A percentile compares a stretch with the other conserved stretches of the same genome.
These are phyloP conservation scores for Microcaecilia unicolor DNA, from an alignment of 2,797 vertebrate genomes.

Conservation along the genomic window DNA sequence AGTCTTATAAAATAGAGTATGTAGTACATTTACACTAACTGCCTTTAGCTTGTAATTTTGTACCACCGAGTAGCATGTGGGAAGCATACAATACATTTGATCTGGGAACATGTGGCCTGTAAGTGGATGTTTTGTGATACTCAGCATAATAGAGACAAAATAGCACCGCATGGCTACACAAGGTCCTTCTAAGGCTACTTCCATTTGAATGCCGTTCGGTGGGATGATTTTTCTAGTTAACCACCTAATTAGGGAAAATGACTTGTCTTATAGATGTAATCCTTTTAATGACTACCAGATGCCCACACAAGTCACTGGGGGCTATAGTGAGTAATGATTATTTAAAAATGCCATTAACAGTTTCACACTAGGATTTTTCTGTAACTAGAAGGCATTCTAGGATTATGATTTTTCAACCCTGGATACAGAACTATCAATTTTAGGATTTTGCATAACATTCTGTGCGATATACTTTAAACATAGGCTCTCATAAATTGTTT, in stretches of 20 bases:
- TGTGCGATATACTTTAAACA: too few species aligned
- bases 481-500: too few species aligned
- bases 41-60: too few species aligned
- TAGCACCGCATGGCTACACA: background rate
- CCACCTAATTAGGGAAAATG: conserved; percentile 61
- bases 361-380: conserved; percentile 16
- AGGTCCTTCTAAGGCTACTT: conserved; percentile 22
- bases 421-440: background rate
- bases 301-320: conserved; percentile 51
- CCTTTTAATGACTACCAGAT: conserved; percentile 66
- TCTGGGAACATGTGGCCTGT: background rate
- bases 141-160: conserved; percentile 2
- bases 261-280: conserved; percentile 68
- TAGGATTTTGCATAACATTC: background rate
- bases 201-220: conserved; percentile 18
- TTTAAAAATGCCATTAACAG: conserved; percentile 22
- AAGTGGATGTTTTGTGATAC: background rate
- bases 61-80: too few species aligned
- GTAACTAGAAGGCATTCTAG: background rate
- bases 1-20: too few species aligned
- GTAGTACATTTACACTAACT: too few species aligned
- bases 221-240: conserved; percentile 25
- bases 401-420: conserved; percentile 4
- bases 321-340: conserved; percentile 33
- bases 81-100: too few species aligned